Evolutionary conservation across 37 sponge, comb jelly and placozoan genomes (phyloP).

Genomic region (Mnemiopsis leidyi): DNA sequence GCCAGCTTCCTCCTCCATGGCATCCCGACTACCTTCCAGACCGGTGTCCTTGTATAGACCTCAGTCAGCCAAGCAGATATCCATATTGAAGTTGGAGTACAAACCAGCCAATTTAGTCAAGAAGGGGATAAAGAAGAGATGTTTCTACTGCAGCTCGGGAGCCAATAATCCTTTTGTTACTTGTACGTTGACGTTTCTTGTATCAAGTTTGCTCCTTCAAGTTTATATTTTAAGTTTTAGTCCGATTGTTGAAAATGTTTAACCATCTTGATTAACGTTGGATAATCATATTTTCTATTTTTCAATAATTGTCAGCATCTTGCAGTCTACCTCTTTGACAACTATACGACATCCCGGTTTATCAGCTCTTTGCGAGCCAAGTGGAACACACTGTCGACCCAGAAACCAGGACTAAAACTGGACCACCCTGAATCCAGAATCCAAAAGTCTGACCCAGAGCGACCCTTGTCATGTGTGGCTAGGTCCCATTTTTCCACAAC

Average conservation of each 20-base stretch:
- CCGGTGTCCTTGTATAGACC: neutral
- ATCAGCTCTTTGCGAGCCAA: conserved; percentile 30
- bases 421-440: neutral
- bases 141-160: conserved; percentile 43
- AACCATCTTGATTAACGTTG: too few relatives aligned
- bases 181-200: conserved; percentile 8
- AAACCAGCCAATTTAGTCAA: neutral
- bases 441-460: neutral
- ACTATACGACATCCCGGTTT: conserved; percentile 37
- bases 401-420: neutral
- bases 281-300: too few relatives aligned
- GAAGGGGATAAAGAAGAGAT: conserved; percentile 45
- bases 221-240: neutral
- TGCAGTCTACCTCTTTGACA: conserved; percentile 63
- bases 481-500: too few relatives aligned
- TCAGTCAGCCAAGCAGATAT: conserved; percentile 6
- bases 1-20: neutral
- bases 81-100: conserved; percentile 27
- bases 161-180: conserved; percentile 22
- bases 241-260: too few relatives aligned
- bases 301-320: neutral
- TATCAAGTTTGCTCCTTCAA: neutral
- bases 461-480: neutral
- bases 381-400: conserved; percentile 24
- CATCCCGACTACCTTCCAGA: neutral